Evolutionary conservation across 1,140 invertebrate genomes (phyloP), one percentile per base, ranked within the genome.

Genomic region (Diorhabda sublineata): DNA sequence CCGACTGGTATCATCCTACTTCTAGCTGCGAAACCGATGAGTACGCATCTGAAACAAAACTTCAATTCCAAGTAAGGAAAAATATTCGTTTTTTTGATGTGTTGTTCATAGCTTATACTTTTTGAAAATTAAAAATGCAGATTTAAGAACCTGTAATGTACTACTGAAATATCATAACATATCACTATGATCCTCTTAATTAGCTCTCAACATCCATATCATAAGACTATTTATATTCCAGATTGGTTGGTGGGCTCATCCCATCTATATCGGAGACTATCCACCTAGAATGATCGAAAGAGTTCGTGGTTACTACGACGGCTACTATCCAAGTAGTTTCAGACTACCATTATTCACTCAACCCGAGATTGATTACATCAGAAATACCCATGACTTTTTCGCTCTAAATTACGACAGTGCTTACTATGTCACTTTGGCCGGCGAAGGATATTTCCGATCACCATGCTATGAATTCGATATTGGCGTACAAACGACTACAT

Each of bases 221-320:
- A 4, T n/a, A 58, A 9, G 5, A 42, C 7, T 7, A 41, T 61
- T 4, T 61, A 41, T 42, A 61, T 61, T 61, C 42, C n/a, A 61
- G 59, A 7, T 61, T 41, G 59, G 59, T 43, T 61, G 59, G 59
- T 61, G 26, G 52, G 59, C 61, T 0, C 86, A 90, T 76, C 91
- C 90, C 79, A 88, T 89, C 0, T 69, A 52, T 9, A 9, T 42
- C 6, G 66, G 66, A 41, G 45, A 68, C n/a, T 68, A 58, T 45
- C 66, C 66, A 41, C 8, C 61, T 61, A 42, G 61, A 43, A 68
- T 68, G 66, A 68, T 61, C 5, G 0, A 57, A n/a, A 5, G 45
- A 42, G 56, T 61, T 6, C 43, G 44, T 11, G 26, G 43, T 9
- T 45, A 47, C 6, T 60, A 59, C 26, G 26, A 52, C 41, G 8